Evolutionary conservation across 2,888 invertebrate genomes (phyloP).

Genomic region (Habroteleia sp.): DNA sequence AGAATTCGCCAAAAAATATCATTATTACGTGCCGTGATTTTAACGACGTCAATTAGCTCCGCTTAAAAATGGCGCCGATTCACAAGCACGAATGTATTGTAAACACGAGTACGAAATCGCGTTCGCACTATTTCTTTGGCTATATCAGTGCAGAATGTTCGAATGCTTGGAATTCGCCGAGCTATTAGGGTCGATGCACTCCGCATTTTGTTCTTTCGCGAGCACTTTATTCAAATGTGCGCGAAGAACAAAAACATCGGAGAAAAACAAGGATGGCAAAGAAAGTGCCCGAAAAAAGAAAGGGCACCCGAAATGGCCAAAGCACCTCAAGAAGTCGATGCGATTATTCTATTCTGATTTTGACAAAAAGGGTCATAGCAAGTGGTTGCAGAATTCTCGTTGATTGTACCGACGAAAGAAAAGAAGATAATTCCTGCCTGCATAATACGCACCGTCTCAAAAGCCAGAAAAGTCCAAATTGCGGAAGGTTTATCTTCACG

Average conservation of each 20-base stretch:
- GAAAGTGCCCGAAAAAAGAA: conserved; percentile 8
- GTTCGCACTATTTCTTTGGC: conserved; percentile 40
- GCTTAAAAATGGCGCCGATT: conserved; percentile 31
- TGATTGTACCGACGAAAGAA: conserved; percentile 13
- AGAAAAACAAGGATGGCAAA: conserved; percentile 6
- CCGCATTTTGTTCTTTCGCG: conserved; percentile 43
- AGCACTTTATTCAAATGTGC: conserved; percentile 51
- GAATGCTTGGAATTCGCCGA: conserved; percentile 30
- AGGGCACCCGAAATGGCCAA: not conserved
- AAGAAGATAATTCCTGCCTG: no score
- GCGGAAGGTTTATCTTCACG: no score
- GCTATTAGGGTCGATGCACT: conserved; percentile 55
- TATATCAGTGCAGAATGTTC: conserved; percentile 22
- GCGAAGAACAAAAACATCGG: conserved; percentile 13
- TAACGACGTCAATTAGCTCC: conserved; percentile 54
- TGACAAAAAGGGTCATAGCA: conserved; percentile 6
- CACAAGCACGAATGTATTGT: conserved; percentile 24
- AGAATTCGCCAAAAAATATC: conserved; percentile 38
- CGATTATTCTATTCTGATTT: conserved; percentile 44
- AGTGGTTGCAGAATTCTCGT: conserved; percentile 23
- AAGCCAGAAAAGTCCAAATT: no score
- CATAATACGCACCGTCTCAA: no score
- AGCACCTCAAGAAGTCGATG: conserved; percentile 11
- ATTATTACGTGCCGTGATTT: conserved; percentile 42
- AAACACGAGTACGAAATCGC: conserved; percentile 46